Base-by-base conservation (phyloP, 2,888 invertebrate species). In the Oscheius sp. region DNA sequence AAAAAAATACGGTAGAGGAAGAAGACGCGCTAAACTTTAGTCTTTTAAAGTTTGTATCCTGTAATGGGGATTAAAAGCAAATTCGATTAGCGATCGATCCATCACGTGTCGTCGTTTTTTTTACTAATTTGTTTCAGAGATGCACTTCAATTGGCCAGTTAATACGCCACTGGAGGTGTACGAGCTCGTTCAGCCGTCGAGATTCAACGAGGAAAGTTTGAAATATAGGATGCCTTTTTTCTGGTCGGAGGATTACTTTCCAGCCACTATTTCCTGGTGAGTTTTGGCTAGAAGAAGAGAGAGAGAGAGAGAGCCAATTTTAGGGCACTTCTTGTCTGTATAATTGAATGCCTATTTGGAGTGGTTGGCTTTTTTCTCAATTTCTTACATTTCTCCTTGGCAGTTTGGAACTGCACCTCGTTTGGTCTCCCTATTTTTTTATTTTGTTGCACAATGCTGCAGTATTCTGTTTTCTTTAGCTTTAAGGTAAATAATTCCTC, bases 151-250 rank as follows among this genome's bases (percentile, higher is more conserved):
- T 48, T 85, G 84, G 84, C 85, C 85, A 15, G 65, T 57, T 17
- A 78, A 84, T 57, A 83, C 82, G 1, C 85, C 85, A 15, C 57
- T 86, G 29, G 85, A 85, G 75, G 85, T 85, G 1, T 78, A 81
- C 58, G 85, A 85, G 58, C 73, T 84, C 65, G 84, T 85, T n/a
- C 84, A 84, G 20, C 80, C 85, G 5, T 82, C 86, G 34, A 50
- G 79, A 29, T 78, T 78, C 42, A 76, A 78, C 42, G 71, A 71
- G 0, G 57, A 61, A 5, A 72, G 68, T 0, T 71, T 65, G 48
- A 65, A 73, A 46, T 78, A 78, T 61, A 71, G 74, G 27, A 82
- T 84, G 79, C 84, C 82, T 6, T 82, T 85, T 48, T 85, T 83
- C 71, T 85, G 85, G 85, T 73, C 76, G 17, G 61, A 73, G 8